Conservation (phyloP, 1,140 invertebrate species). For the Antheraea mylitta region DNA sequence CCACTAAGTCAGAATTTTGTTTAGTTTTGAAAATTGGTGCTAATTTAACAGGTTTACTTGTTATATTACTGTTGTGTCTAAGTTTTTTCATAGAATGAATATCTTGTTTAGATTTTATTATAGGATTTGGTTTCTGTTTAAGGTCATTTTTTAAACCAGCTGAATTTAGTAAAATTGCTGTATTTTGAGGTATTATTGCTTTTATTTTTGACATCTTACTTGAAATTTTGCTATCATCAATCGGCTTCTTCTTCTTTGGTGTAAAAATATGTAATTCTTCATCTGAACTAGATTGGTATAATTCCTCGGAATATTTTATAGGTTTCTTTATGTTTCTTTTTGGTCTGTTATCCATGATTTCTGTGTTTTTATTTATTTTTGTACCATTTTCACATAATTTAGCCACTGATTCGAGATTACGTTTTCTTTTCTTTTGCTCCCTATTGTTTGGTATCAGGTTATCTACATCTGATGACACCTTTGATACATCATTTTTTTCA, state of each 20-base stretch:
- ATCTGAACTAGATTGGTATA: conserved; percentile 54
- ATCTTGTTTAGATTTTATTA: background rate
- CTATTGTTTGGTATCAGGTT: background rate
- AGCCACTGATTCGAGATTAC: conserved; percentile 16
- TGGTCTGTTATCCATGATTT: conserved; percentile 37
- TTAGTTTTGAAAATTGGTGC: conserved; percentile 82
- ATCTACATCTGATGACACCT: background rate
- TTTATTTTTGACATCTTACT: conserved; percentile 13
- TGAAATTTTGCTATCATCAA: conserved; percentile 23
- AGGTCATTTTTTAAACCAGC: background rate
- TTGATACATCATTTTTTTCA: background rate
- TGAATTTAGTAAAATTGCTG: background rate
- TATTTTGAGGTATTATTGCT: background rate
- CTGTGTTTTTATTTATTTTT: conserved; percentile 17
- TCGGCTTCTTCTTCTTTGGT: conserved; percentile 62
- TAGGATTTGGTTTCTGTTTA: background rate
- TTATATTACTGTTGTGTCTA: conserved; percentile 18
- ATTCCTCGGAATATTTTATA: conserved; percentile 62
- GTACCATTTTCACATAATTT: conserved; percentile 18
- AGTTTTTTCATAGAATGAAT: background rate
- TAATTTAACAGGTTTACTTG: conserved; percentile 52
- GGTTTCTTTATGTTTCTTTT: conserved; percentile 61
- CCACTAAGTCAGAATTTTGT: conserved; percentile 72
- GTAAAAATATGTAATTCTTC: conserved; percentile 68
- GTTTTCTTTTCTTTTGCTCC: conserved; percentile 30